phyloP scores from a whole-genome alignment of 2,797 vertebrate species.

The Notolepis coatsorum region DNA sequence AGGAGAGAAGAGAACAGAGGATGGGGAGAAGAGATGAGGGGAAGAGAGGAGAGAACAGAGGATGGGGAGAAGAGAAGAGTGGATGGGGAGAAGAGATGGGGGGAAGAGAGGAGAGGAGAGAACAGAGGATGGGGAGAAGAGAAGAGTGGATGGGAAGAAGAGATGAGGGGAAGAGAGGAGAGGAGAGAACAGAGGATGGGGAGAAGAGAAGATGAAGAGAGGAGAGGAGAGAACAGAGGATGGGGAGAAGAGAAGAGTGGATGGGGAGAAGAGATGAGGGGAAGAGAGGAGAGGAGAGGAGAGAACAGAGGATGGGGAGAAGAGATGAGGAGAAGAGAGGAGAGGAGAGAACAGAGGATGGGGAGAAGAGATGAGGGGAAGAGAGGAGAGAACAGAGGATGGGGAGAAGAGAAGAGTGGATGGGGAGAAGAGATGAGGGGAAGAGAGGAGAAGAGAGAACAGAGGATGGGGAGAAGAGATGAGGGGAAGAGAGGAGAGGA shows the following conservation, averaged over 20 bases:
- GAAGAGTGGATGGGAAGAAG: too few species aligned
- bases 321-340: neutral
- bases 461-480: too few species aligned
- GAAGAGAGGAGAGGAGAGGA: conserved; percentile 9
- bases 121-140: too few species aligned
- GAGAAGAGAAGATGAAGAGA: too few species aligned
- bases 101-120: neutral
- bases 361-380: neutral
- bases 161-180: neutral
- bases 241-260: conserved; percentile 1
- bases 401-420: too few species aligned
- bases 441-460: too few species aligned
- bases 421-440: neutral
- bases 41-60: neutral
- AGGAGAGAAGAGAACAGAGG: too few species aligned
- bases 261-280: neutral
- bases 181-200: too few species aligned
- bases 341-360: too few species aligned
- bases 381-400: neutral
- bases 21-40: neutral
- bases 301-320: neutral
- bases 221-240: neutral
- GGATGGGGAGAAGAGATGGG: too few species aligned
- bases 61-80: too few species aligned
- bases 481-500: neutral